Evolutionary conservation across 2,888 invertebrate genomes (phyloP), one percentile per base, ranked within the genome.

Genomic region (Mythimna pallens): DNA sequence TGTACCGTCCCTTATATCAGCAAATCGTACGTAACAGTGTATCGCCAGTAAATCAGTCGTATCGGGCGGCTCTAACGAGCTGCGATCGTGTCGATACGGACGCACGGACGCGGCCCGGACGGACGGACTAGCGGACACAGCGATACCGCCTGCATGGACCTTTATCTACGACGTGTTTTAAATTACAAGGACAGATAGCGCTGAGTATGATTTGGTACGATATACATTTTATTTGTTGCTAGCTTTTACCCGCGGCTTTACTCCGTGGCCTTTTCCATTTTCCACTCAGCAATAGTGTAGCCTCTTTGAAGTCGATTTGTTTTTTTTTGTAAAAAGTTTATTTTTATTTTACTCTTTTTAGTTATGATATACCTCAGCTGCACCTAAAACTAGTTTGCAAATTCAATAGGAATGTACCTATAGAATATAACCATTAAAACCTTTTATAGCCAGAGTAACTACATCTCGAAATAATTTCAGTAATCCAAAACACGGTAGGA

Each of bases 31-130:
- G 58, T 30, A 61, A 10, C 57, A 40, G 50, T 71, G 65, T 80
- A 82, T 82, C 77, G 55, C 73, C 30, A 67, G 76, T 77, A 80
- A 82, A 83, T 83, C 75, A 76, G 54, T 43, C 34, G 65, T 80
- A 79, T 79, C 79, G 40, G 65, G 40, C 57, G 59, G 69, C 36
- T 65, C 63, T 85, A 80, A 85, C 77, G 85, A 85, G 63, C 65
- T 76, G 52, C 55, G 69, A 78, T 73, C 75, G 73, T 59, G 52
- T 30, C 66, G 82, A 66, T 75, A 65, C 65, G 54, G n/a, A 5
- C 58, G 55, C 40, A 25, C 77, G 40, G 30, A 47, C 47, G 47
- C 47, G 47, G 43, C 5, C 65, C 61, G 55, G 57, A 54, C 66
- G 52, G 36, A 62, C 63, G 69, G 63, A 58, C 72, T 52, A 25